Evolutionary conservation across 2,113 vertebrate species (phyloP), one percentile per base, ranked within the genome.

Genomic region (Mustela lutreola): DNA sequence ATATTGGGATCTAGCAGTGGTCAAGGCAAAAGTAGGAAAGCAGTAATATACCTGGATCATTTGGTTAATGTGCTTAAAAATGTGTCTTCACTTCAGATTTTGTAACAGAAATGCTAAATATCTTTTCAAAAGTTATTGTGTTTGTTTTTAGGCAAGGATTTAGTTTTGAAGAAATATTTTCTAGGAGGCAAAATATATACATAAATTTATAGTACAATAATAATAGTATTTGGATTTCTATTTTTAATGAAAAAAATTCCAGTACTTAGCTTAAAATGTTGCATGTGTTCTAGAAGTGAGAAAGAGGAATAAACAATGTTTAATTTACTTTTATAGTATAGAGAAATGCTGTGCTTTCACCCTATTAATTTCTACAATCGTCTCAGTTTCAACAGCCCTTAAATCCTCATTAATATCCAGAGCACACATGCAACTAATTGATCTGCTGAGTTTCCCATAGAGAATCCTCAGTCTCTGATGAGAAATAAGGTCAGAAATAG

Each of bases 401-500:
- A 50, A 31, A 50, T 92, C 18, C 10, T 89, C 19, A 92, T 94
- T 88, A 94, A 39, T 75, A 89, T 48, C 11, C n/a, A 53, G 48
- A 92, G 11, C 4, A 85, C 28, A 88, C 50, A 87, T 19, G 26
- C 12, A 56, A 73, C 36, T 91, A 94, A 96, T 65, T 91, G 56
- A 76, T 58, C 18, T 82, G 12, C 33, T 86, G 28, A 60, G 11
- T 42, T 73, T 83, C 39, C 58, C 60, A 18, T 60, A 39, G 56
- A 95, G 62, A 63, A 73, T 93, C 18, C 21, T 79, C 16, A 42
- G 11, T 67, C 36, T 95, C n/a, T 42, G 14, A 45, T 94, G 70
- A 94, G 79, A 76, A 85, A 60, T 71, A 87, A 80, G 56, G 33
- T 92, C 42, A 80, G 42, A 70, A 95, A 89, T 75, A 92, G 7